phyloP scores from a whole-genome alignment of 2,797 vertebrate species.

The Coracias cyanogaster region DNA sequence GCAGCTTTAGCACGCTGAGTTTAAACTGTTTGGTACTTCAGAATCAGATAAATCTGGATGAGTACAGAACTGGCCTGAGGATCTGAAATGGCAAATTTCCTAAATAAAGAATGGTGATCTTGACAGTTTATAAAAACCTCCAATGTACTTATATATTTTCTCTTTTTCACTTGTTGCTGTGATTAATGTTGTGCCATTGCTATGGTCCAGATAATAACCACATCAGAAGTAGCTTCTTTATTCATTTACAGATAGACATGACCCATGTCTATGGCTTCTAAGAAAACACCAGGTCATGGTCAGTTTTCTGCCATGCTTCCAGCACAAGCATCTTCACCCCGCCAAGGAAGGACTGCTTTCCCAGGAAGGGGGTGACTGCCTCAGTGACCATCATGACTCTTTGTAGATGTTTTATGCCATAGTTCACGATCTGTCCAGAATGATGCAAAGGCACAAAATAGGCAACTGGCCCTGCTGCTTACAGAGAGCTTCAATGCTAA shows the following conservation, averaged over 20 bases:
- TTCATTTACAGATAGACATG: slow-evolving; percentile 3
- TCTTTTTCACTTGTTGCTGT: background rate
- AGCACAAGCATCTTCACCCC: background rate
- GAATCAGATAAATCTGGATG: background rate
- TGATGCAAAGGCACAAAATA: slow-evolving; percentile 37
- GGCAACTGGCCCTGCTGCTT: background rate
- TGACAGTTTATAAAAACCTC: slow-evolving; percentile 2
- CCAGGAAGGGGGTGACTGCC: background rate
- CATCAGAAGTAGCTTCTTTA: slow-evolving; percentile 31
- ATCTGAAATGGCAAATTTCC: background rate
- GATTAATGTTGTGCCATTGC: background rate
- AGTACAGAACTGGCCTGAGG: background rate
- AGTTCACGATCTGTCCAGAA: slow-evolving; percentile 25
- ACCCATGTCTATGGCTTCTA: background rate
- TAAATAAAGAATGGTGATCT: background rate
- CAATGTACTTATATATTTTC: background rate
- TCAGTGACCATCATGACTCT: background rate
- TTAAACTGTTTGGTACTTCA: background rate
- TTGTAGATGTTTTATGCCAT: slow-evolving; percentile 37
- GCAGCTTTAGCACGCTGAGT: background rate
- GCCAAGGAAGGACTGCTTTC: slow-evolving; percentile 30
- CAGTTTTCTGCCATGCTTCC: slow-evolving; percentile 13
- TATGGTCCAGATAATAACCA: slow-evolving; percentile 16
- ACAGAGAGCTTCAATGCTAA: slow-evolving; percentile 54
- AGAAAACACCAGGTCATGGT: background rate